Evolutionary conservation across 2,113 vertebrate genomes (phyloP), one percentile per base, ranked within the genome.

Genomic region (Numenius arquata): DNA sequence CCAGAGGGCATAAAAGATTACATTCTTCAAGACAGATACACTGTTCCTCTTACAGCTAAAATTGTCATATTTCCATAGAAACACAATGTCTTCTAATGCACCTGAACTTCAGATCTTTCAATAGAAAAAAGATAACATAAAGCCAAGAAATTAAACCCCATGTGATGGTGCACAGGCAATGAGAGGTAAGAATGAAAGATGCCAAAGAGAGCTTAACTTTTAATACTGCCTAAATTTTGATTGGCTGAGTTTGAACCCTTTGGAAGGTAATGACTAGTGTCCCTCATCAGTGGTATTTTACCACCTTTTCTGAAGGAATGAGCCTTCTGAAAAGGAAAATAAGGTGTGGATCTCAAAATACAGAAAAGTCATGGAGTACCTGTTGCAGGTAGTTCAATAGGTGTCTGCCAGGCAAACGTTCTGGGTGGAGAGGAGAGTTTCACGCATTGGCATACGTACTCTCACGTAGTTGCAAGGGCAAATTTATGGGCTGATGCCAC

Each of bases 341-440:
- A 53, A 55, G 4, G 18, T 9, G 5, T 65, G 32, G 9, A 15
- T 58, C 26, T 71, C 40, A 50, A 83, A 73, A 45, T 26, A 27
- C 2, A 71, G 55, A 62, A 71, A 12, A 68, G 2, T 29, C 3
- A 1, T 5, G 3, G 8, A 40, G 11, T 43, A n/a, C 7, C 18
- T 17, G 6, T 25, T 81, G 13, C 30, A 32, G 62, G 62, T 30
- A 41, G 52, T 47, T 84, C 63, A 67, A 25, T 21, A 47, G 19
- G 4, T 58, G 38, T 58, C 63, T 76, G 17, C 23, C 25, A 63
- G n/a, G 58, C 40, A 67, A n/a, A 47, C 8, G 27, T 62, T 79
- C 25, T 72, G 17, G 16, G 12, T 8, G 3, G 26, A 74, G 8
- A 12, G 40, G 9, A 79, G 19, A 47, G 15, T 52, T 62, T 84